A percentile compares a stretch with the other conserved stretches of the same genome.
Conservation (phyloP, 1,140 invertebrate genomes). For the Cheumatopsyche charites region DNA sequence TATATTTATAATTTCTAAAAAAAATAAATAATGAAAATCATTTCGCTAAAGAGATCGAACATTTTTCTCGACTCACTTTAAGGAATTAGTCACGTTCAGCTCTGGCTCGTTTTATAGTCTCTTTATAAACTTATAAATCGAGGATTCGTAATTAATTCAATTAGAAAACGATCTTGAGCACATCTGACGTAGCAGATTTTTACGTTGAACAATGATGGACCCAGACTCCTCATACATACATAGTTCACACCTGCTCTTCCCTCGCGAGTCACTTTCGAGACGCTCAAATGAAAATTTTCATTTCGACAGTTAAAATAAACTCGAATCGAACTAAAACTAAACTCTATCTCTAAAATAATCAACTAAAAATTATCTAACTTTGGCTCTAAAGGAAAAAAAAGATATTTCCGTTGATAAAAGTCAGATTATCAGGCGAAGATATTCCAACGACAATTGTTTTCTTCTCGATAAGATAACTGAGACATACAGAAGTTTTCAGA, state of each 20-base stretch:
- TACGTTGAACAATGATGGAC: slow-evolving; percentile 8
- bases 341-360: too few relatives aligned
- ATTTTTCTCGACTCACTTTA: too few relatives aligned
- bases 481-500: slow-evolving; percentile 11
- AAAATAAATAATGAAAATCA: too few relatives aligned
- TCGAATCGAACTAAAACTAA: too few relatives aligned
- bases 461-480: not conserved
- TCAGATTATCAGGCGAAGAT: slow-evolving; percentile 3
- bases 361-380: too few relatives aligned
- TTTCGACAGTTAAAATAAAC: too few relatives aligned
- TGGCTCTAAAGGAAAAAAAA: not conserved
- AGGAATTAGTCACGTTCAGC: too few relatives aligned
- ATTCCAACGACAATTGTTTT: slow-evolving; percentile 1
- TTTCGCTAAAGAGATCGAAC: too few relatives aligned
- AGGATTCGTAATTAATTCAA: too few relatives aligned
- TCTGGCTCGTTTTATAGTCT: too few relatives aligned
- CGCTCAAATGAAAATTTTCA: not conserved
- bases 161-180: not conserved
- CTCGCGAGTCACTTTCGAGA: not conserved
- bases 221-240: not conserved
- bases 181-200: slow-evolving; percentile 1
- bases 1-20: too few relatives aligned
- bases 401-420: slow-evolving; percentile 14
- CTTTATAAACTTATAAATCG: too few relatives aligned
- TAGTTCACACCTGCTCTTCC: slow-evolving; percentile 21